Evolutionary conservation across 2,797 vertebrate species (phyloP).

Genomic region (Lagothrix lagotricha): DNA sequence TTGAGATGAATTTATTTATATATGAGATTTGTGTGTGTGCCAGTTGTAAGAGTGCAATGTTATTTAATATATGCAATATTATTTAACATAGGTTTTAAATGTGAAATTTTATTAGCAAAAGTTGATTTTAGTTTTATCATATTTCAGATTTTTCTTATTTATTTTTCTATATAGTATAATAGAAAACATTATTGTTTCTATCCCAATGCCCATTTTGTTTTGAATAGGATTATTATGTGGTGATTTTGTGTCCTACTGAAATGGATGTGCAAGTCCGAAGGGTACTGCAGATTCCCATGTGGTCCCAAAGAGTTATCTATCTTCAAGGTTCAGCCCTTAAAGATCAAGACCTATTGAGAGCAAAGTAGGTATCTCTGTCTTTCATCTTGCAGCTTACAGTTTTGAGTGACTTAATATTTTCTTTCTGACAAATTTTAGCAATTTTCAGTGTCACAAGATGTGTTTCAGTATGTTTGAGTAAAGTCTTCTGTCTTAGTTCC

Average conservation of each 20-base stretch:
- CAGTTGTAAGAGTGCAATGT: background rate
- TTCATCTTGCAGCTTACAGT: background rate
- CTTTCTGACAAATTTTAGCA: background rate
- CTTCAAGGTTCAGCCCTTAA: slow-evolving; percentile 90
- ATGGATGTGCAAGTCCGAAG: slow-evolving; percentile 90
- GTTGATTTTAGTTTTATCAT: background rate
- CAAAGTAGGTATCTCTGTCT: slow-evolving; percentile 85
- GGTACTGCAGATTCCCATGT: slow-evolving; percentile 90
- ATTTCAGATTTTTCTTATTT: background rate
- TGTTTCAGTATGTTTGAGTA: background rate
- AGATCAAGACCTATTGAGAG: slow-evolving; percentile 90
- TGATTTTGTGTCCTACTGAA: slow-evolving; percentile 90
- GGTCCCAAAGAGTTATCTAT: slow-evolving; percentile 91
- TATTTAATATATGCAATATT: background rate
- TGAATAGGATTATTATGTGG: slow-evolving; percentile 89
- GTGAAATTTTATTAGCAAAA: background rate
- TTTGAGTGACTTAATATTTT: background rate
- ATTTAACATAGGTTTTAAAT: background rate
- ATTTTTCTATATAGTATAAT: no score
- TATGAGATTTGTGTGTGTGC: background rate
- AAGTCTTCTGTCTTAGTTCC: background rate
- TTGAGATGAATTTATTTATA: background rate
- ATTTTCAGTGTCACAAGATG: background rate
- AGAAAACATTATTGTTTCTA: background rate
- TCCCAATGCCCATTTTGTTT: slow-evolving; percentile 9